phyloP scores from a whole-genome alignment of 2,888 invertebrate species.

The Idaea biselata region DNA sequence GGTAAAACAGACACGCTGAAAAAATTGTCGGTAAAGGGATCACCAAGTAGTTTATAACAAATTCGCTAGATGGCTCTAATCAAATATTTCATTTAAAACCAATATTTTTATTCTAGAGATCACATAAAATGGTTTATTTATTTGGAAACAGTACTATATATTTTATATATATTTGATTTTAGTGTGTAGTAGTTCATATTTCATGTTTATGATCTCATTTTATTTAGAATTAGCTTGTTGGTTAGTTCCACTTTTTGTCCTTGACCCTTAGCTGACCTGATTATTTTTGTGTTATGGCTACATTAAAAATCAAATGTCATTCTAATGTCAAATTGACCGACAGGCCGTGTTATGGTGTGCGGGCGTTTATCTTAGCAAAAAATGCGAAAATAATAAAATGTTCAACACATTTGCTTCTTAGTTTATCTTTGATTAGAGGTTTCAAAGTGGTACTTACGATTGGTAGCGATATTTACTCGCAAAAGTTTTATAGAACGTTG shows the following conservation, averaged over 20 bases:
- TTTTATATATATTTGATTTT: too few relatives aligned
- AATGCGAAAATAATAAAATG: constrained; percentile 17
- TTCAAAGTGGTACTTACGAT: not conserved
- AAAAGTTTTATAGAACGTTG: not conserved
- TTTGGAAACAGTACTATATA: too few relatives aligned
- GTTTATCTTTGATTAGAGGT: not conserved
- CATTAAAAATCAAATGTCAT: constrained; percentile 34
- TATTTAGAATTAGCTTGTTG: too few relatives aligned
- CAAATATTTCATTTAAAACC: not conserved
- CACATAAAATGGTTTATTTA: too few relatives aligned
- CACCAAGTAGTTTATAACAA: constrained; percentile 5
- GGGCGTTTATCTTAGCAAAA: constrained; percentile 29
- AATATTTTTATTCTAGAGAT: not conserved
- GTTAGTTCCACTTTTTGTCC: constrained; percentile 11
- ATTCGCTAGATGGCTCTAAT: constrained; percentile 41
- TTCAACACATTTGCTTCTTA: not conserved
- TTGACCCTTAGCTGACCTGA: constrained; percentile 31
- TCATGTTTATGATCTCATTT: too few relatives aligned
- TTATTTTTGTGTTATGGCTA: constrained; percentile 32
- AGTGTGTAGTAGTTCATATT: too few relatives aligned
- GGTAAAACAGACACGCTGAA: constrained; percentile 43
- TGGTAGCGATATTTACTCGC: not conserved
- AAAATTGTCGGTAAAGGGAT: constrained; percentile 38
- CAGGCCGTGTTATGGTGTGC: constrained; percentile 18
- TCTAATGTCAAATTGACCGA: constrained; percentile 8